Percentiles rank a stretch among this genome's conserved stretches.
Evolutionary conservation across 2,888 invertebrate genomes (phyloP).

Genomic region (Ferdinandea cuprea): DNA sequence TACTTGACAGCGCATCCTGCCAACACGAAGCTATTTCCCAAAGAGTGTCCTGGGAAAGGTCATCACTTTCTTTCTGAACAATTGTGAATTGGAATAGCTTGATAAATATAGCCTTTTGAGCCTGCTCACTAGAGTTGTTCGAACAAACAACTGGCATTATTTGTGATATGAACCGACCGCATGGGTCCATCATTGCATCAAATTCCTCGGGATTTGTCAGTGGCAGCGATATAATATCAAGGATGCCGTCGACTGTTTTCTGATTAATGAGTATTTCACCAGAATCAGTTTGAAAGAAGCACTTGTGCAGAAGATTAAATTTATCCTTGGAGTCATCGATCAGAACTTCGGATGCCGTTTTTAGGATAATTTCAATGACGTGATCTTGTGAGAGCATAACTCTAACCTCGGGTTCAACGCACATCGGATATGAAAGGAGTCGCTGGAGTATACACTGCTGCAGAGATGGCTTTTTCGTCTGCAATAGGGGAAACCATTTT

Average conservation of each 20-base stretch:
- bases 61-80: conserved; percentile 79
- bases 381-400: conserved; percentile 78
- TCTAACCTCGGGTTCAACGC: conserved; percentile 79
- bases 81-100: conserved; percentile 84
- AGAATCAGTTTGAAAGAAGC: conserved; percentile 82
- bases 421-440: conserved; percentile 81
- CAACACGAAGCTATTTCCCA: conserved; percentile 85
- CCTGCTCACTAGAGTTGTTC: conserved; percentile 81
- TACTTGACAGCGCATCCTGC: conserved; percentile 84
- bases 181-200: conserved; percentile 83
- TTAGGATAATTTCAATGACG: conserved; percentile 77
- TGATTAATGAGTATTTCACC: conserved; percentile 81
- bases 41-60: conserved; percentile 83
- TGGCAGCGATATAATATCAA: conserved; percentile 79
- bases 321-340: conserved; percentile 77
- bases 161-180: conserved; percentile 84
- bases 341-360: conserved; percentile 77
- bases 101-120: conserved; percentile 83
- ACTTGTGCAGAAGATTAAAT: conserved; percentile 81
- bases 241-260: conserved; percentile 79
- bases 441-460: conserved; percentile 80
- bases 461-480: conserved; percentile 78
- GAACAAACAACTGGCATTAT: conserved; percentile 84
- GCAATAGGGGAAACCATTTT: conserved; percentile 45
- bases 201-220: conserved; percentile 75